phyloP scores from a whole-genome alignment of 2,888 invertebrate genomes.

The Pharmacophagus antenor region DNA sequence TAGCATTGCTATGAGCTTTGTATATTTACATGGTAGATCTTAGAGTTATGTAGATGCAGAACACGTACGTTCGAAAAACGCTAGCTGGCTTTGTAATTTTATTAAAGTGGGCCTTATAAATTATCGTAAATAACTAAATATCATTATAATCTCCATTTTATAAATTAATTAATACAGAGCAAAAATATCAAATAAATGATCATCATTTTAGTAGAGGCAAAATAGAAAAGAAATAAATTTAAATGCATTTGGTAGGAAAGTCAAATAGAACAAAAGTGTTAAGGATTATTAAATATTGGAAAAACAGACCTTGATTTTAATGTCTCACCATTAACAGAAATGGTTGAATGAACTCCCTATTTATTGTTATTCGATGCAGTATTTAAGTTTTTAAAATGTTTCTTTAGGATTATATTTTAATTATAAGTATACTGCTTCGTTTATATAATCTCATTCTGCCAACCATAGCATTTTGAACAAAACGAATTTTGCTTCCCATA shows the following conservation, averaged over 20 bases:
- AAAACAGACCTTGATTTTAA: no score
- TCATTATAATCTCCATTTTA: neutral
- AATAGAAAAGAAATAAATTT: no score
- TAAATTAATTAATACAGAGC: no score
- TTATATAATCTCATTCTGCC: neutral
- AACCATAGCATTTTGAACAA: neutral
- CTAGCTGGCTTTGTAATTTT: slow-evolving; percentile 18
- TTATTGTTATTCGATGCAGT: neutral
- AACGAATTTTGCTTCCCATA: neutral
- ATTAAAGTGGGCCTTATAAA: slow-evolving; percentile 4
- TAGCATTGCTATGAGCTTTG: slow-evolving; percentile 3
- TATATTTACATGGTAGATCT: neutral
- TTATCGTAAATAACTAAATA: neutral
- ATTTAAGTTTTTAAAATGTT: neutral
- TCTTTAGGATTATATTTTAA: neutral
- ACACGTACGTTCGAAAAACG: slow-evolving; percentile 12
- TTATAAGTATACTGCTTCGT: neutral
- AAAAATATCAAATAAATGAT: no score
- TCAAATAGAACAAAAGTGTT: no score
- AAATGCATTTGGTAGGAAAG: no score
- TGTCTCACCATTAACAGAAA: no score
- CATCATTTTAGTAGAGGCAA: neutral
- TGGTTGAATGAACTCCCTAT: no score
- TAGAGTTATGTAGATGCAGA: slow-evolving; percentile 8
- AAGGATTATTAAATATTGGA: no score